A percentile compares a stretch with the other conserved stretches of the same genome.
Evolutionary conservation across 2,113 vertebrate genomes (phyloP).

Genomic region (Sprattus sprattus): DNA sequence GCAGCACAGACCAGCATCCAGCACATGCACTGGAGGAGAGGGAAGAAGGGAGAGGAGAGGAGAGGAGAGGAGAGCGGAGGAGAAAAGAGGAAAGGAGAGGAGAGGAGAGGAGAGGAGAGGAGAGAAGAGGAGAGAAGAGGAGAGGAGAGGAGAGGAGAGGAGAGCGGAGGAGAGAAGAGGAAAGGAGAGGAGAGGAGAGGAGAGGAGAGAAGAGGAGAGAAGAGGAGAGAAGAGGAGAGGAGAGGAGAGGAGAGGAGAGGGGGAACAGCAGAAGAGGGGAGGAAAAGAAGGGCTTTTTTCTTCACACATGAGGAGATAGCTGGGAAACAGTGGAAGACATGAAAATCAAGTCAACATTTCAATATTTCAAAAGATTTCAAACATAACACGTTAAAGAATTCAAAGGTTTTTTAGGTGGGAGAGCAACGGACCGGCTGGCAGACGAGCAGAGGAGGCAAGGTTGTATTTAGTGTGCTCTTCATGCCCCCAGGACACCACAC

Average conservation of each 20-base stretch:
- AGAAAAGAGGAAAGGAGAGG: conserved; percentile 50
- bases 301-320: conserved; percentile 4
- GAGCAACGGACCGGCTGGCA: conserved; percentile 25
- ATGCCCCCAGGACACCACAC: conserved; percentile 19
- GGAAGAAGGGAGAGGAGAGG: conserved; percentile 50
- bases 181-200: conserved; percentile 39
- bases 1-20: conserved; percentile 46
- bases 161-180: conserved; percentile 55
- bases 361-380: neutral
- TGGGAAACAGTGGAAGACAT: neutral
- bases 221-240: conserved; percentile 54
- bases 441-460: conserved; percentile 35
- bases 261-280: conserved; percentile 56
- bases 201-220: too few relatives aligned
- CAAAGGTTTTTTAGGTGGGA: neutral
- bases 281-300: conserved; percentile 44
- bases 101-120: conserved; percentile 54
- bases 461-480: conserved; percentile 41
- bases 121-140: conserved; percentile 52
- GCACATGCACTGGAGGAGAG: conserved; percentile 47
- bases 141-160: conserved; percentile 50
- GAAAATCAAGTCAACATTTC: conserved; percentile 11
- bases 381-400: neutral
- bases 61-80: conserved; percentile 48
- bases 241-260: conserved; percentile 37